Base-by-base conservation (phyloP, 1,140 invertebrate species). In the Oreohelix idahoensis region DNA sequence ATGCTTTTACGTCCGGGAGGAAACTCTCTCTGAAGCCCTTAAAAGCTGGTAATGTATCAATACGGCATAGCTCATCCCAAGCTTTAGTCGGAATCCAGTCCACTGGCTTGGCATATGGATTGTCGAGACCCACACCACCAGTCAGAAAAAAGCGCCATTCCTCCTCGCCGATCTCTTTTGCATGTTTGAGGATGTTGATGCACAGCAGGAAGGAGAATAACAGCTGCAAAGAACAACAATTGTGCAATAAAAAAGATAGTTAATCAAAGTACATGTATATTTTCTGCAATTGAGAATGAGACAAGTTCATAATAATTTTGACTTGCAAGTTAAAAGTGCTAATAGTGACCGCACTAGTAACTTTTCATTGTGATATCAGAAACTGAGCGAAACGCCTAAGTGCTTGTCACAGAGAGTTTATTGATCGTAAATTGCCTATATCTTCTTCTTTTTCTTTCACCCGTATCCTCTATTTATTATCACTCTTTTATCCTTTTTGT, bases 61-160 rank as follows among this genome's bases (percentile, higher is more conserved):
- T 94, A 73, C 95, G 92, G 0, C 95, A 95, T 39, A 97, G 93
- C 91, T 96, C 96, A 0, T 95, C 94, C 97, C 97, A 98, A 1
- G 95, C 94, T 90, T 97, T 97, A 1, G 97, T 96, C 0, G 95
- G 94, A 0, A 98, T 92, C 97, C 97, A 98, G 23, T 93, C 92
- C 29, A 94, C 91, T 0, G 92, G 91, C 74, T 92, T 92, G 20
- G 90, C 87, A 82, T 91, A 81, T 29, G 91, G 91, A 81, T 92
- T 93, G 29, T 93, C 92, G 38, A 93, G 83, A n/a, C 91, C 92
- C 42, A 93, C 90, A 51, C 92, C 92, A 74, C 92, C 92, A 45
- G 92, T 93, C 69, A 93, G 84, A 70, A 93, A 85, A 84, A 93
- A 93, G 69, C 92, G 84, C 92, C 92, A 93, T 5, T 92, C 85